Percentiles rank a stretch among this genome's conserved stretches.
These are phyloP conservation scores for Eurosta solidaginis DNA, from an alignment of 1,140 invertebrate species.

Conservation along the genomic window DNA sequence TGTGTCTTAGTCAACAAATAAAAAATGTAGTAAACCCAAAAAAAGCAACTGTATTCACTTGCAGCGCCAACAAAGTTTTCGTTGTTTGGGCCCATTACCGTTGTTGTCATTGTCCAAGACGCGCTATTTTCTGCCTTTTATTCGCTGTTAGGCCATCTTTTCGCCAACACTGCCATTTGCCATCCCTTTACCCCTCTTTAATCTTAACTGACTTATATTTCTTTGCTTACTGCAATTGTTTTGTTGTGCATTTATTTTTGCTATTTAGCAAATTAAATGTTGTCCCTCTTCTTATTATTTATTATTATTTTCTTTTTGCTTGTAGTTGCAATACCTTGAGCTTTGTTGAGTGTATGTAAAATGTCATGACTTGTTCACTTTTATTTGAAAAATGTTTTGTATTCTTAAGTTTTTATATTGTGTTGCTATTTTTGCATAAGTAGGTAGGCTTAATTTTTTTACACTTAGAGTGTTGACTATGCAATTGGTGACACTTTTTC, in stretches of 20 bases:
- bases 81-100: background rate
- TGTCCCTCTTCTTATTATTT: slow-evolving; percentile 28
- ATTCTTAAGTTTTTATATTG: slow-evolving; percentile 1
- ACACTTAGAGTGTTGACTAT: background rate
- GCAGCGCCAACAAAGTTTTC: slow-evolving; percentile 35
- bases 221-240: background rate
- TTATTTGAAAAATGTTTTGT: slow-evolving; percentile 13
- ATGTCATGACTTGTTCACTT: slow-evolving; percentile 18
- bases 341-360: background rate
- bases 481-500: background rate
- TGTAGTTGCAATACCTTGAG: background rate
- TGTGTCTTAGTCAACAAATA: background rate
- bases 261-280: slow-evolving; percentile 39
- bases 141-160: background rate
- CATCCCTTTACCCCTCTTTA: background rate
- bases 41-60: background rate
- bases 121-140: background rate
- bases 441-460: slow-evolving; percentile 20
- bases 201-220: background rate
- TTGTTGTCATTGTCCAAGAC: slow-evolving; percentile 9
- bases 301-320: background rate
- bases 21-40: background rate
- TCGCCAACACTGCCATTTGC: background rate
- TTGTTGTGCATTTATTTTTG: slow-evolving; percentile 33
- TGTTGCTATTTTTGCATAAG: slow-evolving; percentile 30